Evolutionary conservation across 2,888 invertebrate genomes (phyloP), one percentile per base, ranked within the genome.

Genomic region (Drosophila kambysellisi): DNA sequence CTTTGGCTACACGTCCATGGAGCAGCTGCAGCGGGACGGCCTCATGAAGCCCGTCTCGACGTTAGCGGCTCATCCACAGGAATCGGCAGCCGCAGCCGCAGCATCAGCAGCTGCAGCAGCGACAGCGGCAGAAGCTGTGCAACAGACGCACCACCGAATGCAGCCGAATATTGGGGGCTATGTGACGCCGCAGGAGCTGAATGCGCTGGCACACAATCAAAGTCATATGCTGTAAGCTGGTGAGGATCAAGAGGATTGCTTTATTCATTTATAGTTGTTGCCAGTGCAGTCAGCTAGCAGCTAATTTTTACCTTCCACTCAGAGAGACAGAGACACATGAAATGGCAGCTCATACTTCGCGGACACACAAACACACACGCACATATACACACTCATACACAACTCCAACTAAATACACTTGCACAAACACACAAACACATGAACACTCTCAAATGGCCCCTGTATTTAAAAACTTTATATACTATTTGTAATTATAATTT

Each of bases 121-220:
- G 20, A 20, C 41, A 41, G 33, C 50, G 20, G 30, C 41, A 41
- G 32, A 58, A 29, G n/a, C 17, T 9, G 37, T 39, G 9, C 70
- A 67, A 48, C 61, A 65, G 41, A 35, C 58, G 35, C 35, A 58
- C 30, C 66, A 33, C 39, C 52, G 64, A 25, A 62, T 68, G 20
- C 81, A 69, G 65, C 76, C 83, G 17, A 74, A 73, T 2, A 89
- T 92, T 51, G 87, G 83, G 6, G 91, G 91, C 39, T 92, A 92
- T 77, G 91, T 92, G 51, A 92, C 92, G 54, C 91, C 90, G 33
- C 89, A 89, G 52, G 91, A 92, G 59, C 75, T 92, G 30, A 92
- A 85, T 53, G 82, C 86, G 39, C 80, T 91, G 67, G 91, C 88
- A 15, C 91, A 91, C 56, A 90, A 90, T 53, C 82, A 46, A 15